Evolutionary conservation across 2,113 vertebrate species (phyloP).

Genomic region (Fregetta grallaria): DNA sequence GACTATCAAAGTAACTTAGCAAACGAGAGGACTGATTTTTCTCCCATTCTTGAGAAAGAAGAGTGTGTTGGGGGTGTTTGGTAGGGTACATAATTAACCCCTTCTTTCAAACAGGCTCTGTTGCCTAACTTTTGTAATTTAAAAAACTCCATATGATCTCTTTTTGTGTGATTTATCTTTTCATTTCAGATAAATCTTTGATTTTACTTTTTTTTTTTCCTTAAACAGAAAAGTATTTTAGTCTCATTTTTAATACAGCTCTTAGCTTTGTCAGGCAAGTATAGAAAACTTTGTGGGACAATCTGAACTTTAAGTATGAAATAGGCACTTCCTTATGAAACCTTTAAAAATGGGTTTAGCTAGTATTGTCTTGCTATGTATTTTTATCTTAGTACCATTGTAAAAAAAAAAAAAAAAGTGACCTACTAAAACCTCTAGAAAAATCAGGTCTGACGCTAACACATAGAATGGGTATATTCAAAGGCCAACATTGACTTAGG

Average conservation of each 20-base stretch:
- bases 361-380: neutral
- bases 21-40: neutral
- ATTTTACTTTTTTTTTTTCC: neutral
- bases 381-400: constrained; percentile 11
- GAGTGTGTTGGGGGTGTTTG: neutral
- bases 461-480: neutral
- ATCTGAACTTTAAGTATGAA: neutral
- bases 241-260: neutral
- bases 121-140: neutral
- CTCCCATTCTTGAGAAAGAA: neutral
- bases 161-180: neutral
- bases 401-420: neutral
- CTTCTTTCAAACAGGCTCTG: neutral
- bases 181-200: neutral
- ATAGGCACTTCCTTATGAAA: neutral
- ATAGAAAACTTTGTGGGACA: neutral
- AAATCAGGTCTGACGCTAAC: neutral
- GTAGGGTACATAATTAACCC: neutral
- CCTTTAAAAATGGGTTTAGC: neutral
- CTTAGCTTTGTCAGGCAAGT: neutral
- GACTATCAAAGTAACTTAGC: neutral
- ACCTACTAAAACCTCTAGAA: constrained; percentile 28
- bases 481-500: neutral
- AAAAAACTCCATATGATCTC: neutral
- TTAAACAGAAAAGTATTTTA: neutral